Evolutionary conservation across 2,113 vertebrate genomes (phyloP).

Genomic region (Periophthalmodon schlosseri): DNA sequence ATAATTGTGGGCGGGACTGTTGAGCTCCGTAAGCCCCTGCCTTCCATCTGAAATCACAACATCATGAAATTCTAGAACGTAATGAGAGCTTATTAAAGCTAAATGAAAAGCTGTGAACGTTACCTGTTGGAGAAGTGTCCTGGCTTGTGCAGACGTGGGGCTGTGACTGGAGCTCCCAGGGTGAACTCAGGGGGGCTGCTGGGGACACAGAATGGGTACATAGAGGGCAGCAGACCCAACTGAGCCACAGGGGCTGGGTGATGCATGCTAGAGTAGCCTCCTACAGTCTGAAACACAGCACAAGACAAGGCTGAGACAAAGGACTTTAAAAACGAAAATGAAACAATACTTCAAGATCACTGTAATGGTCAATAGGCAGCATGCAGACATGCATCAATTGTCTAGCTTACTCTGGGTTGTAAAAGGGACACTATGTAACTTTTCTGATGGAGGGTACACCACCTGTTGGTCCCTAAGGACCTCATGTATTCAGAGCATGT

Average conservation of each 20-base stretch:
- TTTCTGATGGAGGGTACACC: too few relatives aligned
- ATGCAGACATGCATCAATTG: too few relatives aligned
- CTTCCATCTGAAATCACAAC: too few relatives aligned
- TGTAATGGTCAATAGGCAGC: too few relatives aligned
- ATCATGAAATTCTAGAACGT: not conserved
- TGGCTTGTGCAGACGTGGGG: slow-evolving; percentile 44
- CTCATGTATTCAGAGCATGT: too few relatives aligned
- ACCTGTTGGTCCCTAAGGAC: too few relatives aligned
- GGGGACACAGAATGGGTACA: slow-evolving; percentile 67
- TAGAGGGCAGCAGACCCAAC: slow-evolving; percentile 62
- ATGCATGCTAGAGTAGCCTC: slow-evolving; percentile 48
- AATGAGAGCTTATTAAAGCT: not conserved
- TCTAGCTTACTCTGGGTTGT: too few relatives aligned
- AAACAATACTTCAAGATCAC: too few relatives aligned
- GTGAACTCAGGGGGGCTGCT: slow-evolving; percentile 62
- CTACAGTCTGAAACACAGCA: not conserved
- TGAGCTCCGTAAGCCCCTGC: too few relatives aligned
- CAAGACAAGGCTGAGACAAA: not conserved
- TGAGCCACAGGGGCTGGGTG: slow-evolving; percentile 54
- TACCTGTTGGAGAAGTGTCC: slow-evolving; percentile 41
- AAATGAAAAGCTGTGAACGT: too few relatives aligned
- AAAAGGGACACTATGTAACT: too few relatives aligned
- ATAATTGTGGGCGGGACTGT: too few relatives aligned
- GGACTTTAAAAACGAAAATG: not conserved
- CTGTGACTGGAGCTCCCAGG: slow-evolving; percentile 44